Evolutionary conservation across 1,140 invertebrate genomes (phyloP).

Genomic region (Drosophila lacteicornis): DNA sequence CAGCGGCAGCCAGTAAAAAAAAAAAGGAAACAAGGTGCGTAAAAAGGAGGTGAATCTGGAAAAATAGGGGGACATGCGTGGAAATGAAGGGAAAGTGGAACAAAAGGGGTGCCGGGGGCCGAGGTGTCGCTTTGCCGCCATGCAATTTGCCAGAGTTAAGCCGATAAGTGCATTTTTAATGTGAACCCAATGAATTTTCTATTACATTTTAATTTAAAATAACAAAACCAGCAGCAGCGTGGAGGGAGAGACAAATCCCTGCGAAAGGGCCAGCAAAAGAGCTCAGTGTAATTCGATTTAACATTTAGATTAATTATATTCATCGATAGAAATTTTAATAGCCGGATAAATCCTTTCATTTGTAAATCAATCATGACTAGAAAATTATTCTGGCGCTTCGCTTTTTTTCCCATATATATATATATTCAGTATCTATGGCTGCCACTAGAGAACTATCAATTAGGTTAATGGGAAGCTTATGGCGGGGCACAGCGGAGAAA

Average conservation of each 20-base stretch:
- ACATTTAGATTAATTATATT: conserved; percentile 81
- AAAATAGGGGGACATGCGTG: not conserved
- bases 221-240: conserved; percentile 48
- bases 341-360: conserved; percentile 57
- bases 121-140: conserved; percentile 40
- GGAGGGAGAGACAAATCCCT: not conserved
- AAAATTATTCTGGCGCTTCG: conserved; percentile 34
- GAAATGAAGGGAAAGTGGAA: not conserved
- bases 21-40: conserved; percentile 12
- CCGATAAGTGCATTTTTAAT: conserved; percentile 83
- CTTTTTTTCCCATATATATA: not conserved
- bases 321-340: conserved; percentile 68
- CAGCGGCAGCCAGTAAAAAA: conserved; percentile 20
- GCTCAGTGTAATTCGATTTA: conserved; percentile 71
- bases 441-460: conserved; percentile 66
- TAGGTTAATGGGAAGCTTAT: conserved; percentile 64
- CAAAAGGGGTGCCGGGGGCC: not conserved
- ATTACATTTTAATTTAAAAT: conserved; percentile 83
- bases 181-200: conserved; percentile 80
- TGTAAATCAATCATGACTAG: conserved; percentile 72
- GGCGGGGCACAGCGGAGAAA: conserved; percentile 4
- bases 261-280: conserved; percentile 2
- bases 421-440: conserved; percentile 17
- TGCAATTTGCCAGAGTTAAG: conserved; percentile 76
- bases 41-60: conserved; percentile 10